Evolutionary conservation across 2,113 vertebrate species (phyloP).

Genomic region (Lepus americanus): DNA sequence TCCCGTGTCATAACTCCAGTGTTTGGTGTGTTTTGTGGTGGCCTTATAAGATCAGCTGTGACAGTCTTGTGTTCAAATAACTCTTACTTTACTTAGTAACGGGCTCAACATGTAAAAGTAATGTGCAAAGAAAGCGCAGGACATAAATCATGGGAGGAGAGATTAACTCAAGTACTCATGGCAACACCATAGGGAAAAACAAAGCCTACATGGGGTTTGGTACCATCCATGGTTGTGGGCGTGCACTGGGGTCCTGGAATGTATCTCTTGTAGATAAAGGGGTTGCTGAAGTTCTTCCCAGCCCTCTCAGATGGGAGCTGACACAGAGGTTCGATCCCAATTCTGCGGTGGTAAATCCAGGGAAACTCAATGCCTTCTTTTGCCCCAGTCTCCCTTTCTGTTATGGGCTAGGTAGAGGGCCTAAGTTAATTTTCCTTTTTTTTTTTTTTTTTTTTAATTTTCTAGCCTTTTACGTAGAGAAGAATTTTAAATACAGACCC

Average conservation of each 20-base stretch:
- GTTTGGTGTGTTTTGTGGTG: too few relatives aligned
- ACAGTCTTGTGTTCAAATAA: not conserved
- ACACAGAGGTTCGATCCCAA: not conserved
- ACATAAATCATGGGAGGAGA: not conserved
- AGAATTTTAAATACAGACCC: too few relatives aligned
- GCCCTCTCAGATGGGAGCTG: not conserved
- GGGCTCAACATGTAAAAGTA: not conserved
- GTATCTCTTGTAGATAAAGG: not conserved
- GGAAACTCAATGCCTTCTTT: not conserved
- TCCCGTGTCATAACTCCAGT: too few relatives aligned
- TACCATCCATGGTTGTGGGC: not conserved
- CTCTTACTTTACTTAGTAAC: not conserved
- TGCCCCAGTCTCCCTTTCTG: not conserved
- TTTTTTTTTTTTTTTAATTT: too few relatives aligned
- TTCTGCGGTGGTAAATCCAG: not conserved
- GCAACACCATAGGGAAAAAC: not conserved
- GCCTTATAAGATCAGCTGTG: too few relatives aligned
- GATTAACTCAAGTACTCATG: too few relatives aligned
- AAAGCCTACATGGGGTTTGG: too few relatives aligned
- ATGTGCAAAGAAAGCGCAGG: too few relatives aligned
- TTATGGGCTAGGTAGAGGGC: too few relatives aligned
- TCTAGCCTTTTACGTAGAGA: too few relatives aligned
- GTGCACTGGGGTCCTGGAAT: too few relatives aligned
- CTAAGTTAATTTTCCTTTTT: too few relatives aligned
- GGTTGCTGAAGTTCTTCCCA: not conserved